Evolutionary conservation across 2,113 vertebrate species (phyloP), one percentile per base, ranked within the genome.

Genomic region (Eurypyga helias): DNA sequence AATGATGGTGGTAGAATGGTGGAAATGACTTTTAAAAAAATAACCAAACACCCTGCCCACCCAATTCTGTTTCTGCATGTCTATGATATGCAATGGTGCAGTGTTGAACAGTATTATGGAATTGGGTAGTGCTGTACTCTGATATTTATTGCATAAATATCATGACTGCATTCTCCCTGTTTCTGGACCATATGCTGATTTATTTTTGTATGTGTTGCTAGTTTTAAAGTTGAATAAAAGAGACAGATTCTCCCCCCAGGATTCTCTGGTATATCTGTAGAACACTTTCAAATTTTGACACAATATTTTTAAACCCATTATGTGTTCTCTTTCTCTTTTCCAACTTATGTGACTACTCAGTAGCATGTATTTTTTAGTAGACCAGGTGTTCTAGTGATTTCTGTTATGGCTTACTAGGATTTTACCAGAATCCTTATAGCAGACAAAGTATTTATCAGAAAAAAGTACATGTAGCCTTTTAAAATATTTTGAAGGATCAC

Each of bases 211-310:
- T 25, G 5, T 58, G 24, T 41, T 72, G 16, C 13, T 65, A 9
- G 34, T 49, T 55, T 83, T 65, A 38, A 49, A 78, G 24, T 13
- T 69, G 24, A 85, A 4, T 26, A 36, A 51, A 64, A 6, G 19
- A 64, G 21, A 23, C 3, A 49, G 11, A 52, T 61, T 18, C 5
- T 26, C 1, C 2, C 7, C 23, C 17, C 2, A 0, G 1, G 0
- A 6, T 66, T 33, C 29, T 65, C 6, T 36, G 5, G 4, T 52
- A 5, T 29, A 73, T 38, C 17, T 82, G 26, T 61, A 29, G 3
- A 43, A 10, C 24, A 58, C 38, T 66, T 66, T 9, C 1, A 66
- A 33, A 58, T 46, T 43, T 51, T 51, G 6, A 4, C 16, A 16
- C 11, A 31, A 29, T 36, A 12, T 11, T 61, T 93, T 80, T 7